Percentiles rank a stretch among this genome's conserved stretches.
phyloP scores from a whole-genome alignment of 2,113 vertebrate genomes.

The Sphaerodactylus townsendi region DNA sequence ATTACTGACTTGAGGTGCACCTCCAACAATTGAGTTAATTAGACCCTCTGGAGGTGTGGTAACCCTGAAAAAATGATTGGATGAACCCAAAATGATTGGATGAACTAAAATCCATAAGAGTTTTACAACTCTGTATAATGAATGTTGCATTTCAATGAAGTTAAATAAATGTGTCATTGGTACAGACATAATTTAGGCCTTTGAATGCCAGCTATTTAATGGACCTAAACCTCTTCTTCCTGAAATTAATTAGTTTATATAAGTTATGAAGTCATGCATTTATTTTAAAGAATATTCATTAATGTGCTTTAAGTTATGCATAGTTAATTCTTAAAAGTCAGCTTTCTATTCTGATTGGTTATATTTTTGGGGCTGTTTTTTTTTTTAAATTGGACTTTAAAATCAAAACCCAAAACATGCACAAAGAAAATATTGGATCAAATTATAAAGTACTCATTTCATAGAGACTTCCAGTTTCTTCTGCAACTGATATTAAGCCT shows the following conservation, averaged over 20 bases:
- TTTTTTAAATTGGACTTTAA: no score
- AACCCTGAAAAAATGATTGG: background rate
- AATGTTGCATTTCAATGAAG: background rate
- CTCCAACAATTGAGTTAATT: no score
- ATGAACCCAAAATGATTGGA: background rate
- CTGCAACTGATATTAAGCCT: no score
- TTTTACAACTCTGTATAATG: background rate
- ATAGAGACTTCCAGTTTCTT: no score
- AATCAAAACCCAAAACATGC: no score
- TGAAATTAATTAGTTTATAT: slow-evolving; percentile 14
- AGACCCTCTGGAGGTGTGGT: no score
- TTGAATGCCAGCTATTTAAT: slow-evolving; percentile 9
- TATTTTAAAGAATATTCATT: slow-evolving; percentile 23
- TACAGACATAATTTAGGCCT: background rate
- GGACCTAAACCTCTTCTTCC: slow-evolving; percentile 1
- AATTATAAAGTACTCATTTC: no score
- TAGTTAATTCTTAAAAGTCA: background rate
- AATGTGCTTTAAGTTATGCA: background rate
- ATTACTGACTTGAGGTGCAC: no score
- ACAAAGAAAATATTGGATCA: no score
- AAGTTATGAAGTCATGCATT: slow-evolving; percentile 4
- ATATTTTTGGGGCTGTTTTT: no score
- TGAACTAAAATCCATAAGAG: background rate
- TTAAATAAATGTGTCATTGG: background rate
- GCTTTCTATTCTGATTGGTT: background rate